Evolutionary conservation across 2,113 vertebrate genomes (phyloP), one percentile per base, ranked within the genome.

Genomic region (Oxyura jamaicensis): DNA sequence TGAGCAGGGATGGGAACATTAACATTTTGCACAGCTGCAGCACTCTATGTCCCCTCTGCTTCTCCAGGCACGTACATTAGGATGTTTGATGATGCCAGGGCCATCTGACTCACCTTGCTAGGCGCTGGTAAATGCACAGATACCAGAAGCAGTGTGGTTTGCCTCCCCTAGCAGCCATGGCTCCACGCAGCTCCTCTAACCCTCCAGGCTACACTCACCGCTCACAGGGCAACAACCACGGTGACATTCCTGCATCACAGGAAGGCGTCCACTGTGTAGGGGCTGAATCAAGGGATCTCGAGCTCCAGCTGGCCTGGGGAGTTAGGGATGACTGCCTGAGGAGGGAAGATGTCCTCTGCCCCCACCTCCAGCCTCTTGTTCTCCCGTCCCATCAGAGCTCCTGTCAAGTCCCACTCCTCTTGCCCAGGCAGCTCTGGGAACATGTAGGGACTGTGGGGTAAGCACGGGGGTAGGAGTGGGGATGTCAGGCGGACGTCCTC

Each of bases 381-480:
- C 52, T 48, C 73, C 63, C 62, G 79, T n/a, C 42, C 73, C 55
- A n/a, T 62, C 56, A 63, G 46, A 50, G 41, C 50, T 82, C 41
- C 60, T 18, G 39, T 39, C 87, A 82, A 82, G 66, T 46, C 29
- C 81, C 0, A 0, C 48, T 92, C 25, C 31, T 78, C 46, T 66
- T 46, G 21, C 14, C 20, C 67, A 62, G 59, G 39, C 65, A 88
- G 48, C 56, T 71, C 73, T 84, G 67, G 66, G 81, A 69, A 66
- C 0, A 0, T 6, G n/a, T 71, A 66, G 82, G 95, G 75, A 55
- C 82, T 48, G 66, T 16, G 87, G 88, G 94, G 50, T 53, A 73
- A 84, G 67, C 14, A 11, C 60, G 35, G 94, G 94, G 90, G 58
- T 39, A 96, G 85, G 35, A 90, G 23, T 23, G 94, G 96, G 94